Evolutionary conservation across 2,888 invertebrate species (phyloP), one percentile per base, ranked within the genome.

Genomic region (Phragmatobia fuliginosa): DNA sequence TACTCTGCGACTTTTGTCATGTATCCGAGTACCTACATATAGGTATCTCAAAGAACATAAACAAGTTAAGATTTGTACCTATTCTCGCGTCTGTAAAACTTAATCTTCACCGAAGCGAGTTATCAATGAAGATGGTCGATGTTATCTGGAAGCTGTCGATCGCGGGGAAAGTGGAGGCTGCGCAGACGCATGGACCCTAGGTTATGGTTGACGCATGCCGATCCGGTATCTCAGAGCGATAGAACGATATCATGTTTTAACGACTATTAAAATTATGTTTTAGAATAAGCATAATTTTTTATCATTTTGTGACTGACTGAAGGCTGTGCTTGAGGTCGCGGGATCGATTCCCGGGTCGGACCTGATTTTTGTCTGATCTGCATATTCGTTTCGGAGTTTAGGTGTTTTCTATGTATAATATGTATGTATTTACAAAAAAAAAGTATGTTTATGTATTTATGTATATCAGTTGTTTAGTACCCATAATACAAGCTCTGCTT

Each of bases 71-170:
- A 11, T 49, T 74, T 72, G 18, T 78, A 31, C 78, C 76, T 72
- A 78, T 31, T 0, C 45, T 18, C 68, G 3, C 74, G 2, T 84
- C 85, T 87, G 74, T 60, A 7, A 18, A n/a, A 0, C 1, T n/a
- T 80, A 78, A 5, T 91, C 89, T 88, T 25, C 89, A 90, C 0
- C 41, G 28, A 71, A 68, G 82, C 87, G 84, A 85, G 89, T 82
- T 92, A 92, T 92, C 93, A 93, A 93, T 92, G 92, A 90, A 92
- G 90, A 91, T 88, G 89, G 87, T 77, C 84, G 89, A 87, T 87
- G 85, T 88, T 88, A 89, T 90, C 88, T 75, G 64, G 56, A 60
- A 71, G 77, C 77, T 73, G 76, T 72, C 72, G 81, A 79, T 79
- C 72, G 76, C 76, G 79, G 88, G 87, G 88, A 89, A 89, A 88